phyloP scores from a whole-genome alignment of 92 coral and sea anemone species.

The Palythoa heliodiscus region DNA sequence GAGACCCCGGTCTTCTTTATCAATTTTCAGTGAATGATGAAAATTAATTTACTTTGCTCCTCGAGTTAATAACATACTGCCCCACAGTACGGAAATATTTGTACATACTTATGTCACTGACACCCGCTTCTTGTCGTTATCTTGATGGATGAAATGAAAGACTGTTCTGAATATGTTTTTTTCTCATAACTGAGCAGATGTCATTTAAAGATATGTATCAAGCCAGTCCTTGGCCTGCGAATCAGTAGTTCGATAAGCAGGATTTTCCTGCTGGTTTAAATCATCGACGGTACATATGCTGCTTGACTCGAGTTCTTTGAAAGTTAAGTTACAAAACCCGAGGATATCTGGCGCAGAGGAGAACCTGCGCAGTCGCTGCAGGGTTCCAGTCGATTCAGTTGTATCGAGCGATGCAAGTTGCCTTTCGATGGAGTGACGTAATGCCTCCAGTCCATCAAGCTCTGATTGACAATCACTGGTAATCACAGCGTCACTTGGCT shows the following conservation, averaged over 20 bases:
- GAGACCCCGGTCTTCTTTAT: no score
- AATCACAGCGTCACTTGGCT: constrained; percentile 75
- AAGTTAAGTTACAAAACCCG: constrained; percentile 47
- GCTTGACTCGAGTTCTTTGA: constrained; percentile 64
- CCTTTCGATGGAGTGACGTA: constrained; percentile 65
- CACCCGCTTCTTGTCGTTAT: no score
- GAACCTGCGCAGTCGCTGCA: constrained; percentile 45
- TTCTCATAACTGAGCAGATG: neutral
- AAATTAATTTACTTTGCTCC: no score
- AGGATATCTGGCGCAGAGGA: constrained; percentile 78
- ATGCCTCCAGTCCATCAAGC: constrained; percentile 61
- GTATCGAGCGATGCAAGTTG: constrained; percentile 61
- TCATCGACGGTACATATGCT: constrained; percentile 77
- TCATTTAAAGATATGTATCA: constrained; percentile 60
- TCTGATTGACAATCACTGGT: constrained; percentile 57
- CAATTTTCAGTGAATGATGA: no score
- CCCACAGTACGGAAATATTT: no score
- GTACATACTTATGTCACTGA: no score
- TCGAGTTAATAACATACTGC: no score
- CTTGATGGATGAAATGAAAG: no score
- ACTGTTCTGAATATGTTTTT: no score
- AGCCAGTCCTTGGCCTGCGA: constrained; percentile 61
- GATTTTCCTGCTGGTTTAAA: neutral
- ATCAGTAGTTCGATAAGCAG: neutral
- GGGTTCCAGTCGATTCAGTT: constrained; percentile 38